These are phyloP conservation scores for Psylliodes chrysocephalus DNA, from an alignment of 2,888 invertebrate species.

Conservation along the genomic window DNA sequence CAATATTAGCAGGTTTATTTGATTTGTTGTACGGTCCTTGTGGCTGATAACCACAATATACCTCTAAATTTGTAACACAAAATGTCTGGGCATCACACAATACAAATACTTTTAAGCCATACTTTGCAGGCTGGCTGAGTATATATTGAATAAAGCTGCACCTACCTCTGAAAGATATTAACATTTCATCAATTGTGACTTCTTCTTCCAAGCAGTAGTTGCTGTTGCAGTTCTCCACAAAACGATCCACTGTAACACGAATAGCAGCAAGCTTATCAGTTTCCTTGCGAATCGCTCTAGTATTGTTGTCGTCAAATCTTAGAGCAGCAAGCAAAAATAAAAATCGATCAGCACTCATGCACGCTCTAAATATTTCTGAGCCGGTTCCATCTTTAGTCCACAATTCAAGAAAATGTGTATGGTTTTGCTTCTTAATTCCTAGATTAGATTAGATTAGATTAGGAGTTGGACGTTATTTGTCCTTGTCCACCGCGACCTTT, in stretches of 20 bases:
- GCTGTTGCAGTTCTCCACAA: conserved; percentile 21
- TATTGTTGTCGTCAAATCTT: conserved; percentile 29
- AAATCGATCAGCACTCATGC: conserved; percentile 40
- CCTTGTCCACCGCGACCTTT: too few species aligned
- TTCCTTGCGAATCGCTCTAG: conserved; percentile 31
- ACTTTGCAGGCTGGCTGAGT: too few species aligned
- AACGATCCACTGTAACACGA: conserved; percentile 19
- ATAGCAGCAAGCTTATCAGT: conserved; percentile 48
- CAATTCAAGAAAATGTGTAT: conserved; percentile 45
- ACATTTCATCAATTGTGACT: conserved; percentile 20
- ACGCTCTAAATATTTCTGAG: conserved; percentile 44
- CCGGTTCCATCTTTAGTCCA: conserved; percentile 46
- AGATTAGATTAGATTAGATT: too few species aligned
- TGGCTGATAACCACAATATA: conserved; percentile 11
- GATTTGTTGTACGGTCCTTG: conserved; percentile 23
- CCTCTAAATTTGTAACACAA: conserved; percentile 16
- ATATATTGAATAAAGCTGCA: conserved; percentile 26
- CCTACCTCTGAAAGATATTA: conserved; percentile 19
- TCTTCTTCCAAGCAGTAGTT: conserved; percentile 6
- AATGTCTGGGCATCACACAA: conserved; percentile 21
- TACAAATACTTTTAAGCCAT: too few species aligned
- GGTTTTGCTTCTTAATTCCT: too few species aligned
- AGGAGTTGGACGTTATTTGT: too few species aligned
- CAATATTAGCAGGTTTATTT: conserved; percentile 31
- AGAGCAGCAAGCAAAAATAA: conserved; percentile 36